These are phyloP conservation scores for Anabacerthia variegaticeps DNA, from an alignment of 2,797 vertebrate species.

Conservation along the genomic window DNA sequence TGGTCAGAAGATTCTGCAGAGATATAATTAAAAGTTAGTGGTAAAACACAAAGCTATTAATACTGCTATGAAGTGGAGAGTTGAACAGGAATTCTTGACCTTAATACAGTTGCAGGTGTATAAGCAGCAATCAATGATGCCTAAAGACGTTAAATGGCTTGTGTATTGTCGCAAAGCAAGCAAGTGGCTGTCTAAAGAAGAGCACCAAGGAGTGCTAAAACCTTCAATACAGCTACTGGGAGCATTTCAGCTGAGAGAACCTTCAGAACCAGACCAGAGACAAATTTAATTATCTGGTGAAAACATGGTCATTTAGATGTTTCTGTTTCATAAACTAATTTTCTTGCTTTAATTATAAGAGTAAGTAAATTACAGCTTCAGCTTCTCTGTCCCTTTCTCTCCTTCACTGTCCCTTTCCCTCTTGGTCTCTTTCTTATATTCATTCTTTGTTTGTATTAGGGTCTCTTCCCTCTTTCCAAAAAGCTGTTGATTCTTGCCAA, in stretches of 20 bases:
- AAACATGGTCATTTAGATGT: not conserved
- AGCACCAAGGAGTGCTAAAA: not conserved
- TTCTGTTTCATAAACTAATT: not conserved
- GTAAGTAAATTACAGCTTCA: not conserved
- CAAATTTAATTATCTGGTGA: not conserved
- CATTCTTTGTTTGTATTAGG: too few species aligned
- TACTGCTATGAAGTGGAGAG: not conserved
- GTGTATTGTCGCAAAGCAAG: not conserved
- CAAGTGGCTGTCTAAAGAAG: not conserved
- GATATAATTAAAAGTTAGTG: constrained; percentile 6
- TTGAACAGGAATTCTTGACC: not conserved
- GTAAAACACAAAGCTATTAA: constrained; percentile 18
- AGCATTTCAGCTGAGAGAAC: not conserved
- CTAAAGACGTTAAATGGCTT: constrained; percentile 7
- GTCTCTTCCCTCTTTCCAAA: not conserved
- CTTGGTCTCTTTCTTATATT: not conserved
- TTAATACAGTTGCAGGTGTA: not conserved
- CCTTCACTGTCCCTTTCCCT: not conserved
- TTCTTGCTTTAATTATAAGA: not conserved
- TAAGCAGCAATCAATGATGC: constrained; percentile 20
- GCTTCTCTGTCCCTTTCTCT: not conserved
- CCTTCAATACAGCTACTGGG: not conserved
- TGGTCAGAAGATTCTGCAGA: not conserved
- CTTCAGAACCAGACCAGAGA: not conserved
- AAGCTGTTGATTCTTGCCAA: not conserved